Base-by-base conservation (phyloP, 2,113 vertebrate species). In the Hippolais icterina region DNA sequence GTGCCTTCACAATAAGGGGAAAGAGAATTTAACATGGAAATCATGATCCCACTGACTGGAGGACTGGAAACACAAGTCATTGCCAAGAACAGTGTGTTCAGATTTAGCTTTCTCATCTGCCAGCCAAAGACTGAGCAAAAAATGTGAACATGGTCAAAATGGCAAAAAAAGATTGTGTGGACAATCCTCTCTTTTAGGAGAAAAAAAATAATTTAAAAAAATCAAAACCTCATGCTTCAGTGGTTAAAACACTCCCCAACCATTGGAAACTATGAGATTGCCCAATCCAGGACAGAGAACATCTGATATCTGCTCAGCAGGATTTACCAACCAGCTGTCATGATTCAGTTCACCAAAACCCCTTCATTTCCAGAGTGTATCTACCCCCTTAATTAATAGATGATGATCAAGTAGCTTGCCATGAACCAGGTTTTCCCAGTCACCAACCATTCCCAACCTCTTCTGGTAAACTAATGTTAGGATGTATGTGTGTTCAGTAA, bases 191-290 rank as follows among this genome's bases (percentile, higher is more conserved):
- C 63, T 69, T 91, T 79, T 65, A 84, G 61, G 47, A 91, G 65
- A 10, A 41, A 54, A 10, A 37, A 54, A 83, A 88, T 6, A 54
- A 89, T 6, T n/a, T 15, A 12, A 57, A 44, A 85, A 88, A 54
- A 91, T 91, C 60, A 91, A 95, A 96, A 83, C 94, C 94, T 96
- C 89, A 93, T 95, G 91, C 81, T 83, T 83, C 47, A 72, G 96
- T 71, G 96, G 94, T 97, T 91, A 35, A 94, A 93, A 80, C 70
- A 80, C 46, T 92, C 81, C 65, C 74, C 61, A 83, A 76, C 89
- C 91, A 91, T 24, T 89, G 95, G 96, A 95, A 96, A 97, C 77
- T 94, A 95, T 95, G 96, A 96, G 77, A 89, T 94, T 96, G 63
- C 93, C 72, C 93, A 97, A 95, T 54, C 60, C 46, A 19, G 69